Conservation (phyloP, 2,797 vertebrate species). For the Darevskia mixta region DNA sequence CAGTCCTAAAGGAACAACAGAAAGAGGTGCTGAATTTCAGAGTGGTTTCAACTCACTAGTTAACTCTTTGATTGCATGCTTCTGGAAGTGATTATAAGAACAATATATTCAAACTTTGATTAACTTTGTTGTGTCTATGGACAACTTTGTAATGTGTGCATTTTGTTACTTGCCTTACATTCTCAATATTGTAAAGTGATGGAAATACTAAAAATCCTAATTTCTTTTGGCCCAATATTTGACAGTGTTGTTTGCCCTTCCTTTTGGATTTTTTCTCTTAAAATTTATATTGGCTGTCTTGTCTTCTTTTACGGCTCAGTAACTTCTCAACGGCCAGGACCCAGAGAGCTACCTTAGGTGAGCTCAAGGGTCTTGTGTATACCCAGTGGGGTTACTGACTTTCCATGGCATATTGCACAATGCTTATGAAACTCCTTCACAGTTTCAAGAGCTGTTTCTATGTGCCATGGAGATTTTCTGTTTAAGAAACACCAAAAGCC, state of each 20-base stretch:
- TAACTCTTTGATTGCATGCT: background rate
- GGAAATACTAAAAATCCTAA: background rate
- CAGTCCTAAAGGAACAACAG: background rate
- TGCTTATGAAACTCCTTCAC: background rate
- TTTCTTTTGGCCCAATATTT: background rate
- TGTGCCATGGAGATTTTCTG: background rate
- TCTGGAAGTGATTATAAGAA: background rate
- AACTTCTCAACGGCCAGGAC: background rate
- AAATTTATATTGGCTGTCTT: background rate
- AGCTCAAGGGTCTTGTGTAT: background rate
- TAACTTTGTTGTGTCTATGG: background rate
- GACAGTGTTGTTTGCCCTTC: background rate
- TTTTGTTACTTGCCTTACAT: background rate
- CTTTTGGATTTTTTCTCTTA: background rate
- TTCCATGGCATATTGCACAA: background rate
- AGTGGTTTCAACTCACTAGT: background rate
- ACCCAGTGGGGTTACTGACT: background rate
- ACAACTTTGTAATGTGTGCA: background rate
- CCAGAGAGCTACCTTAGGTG: background rate
- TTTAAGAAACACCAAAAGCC: background rate
- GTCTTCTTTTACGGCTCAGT: background rate
- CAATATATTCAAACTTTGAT: background rate
- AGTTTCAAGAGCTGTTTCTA: background rate
- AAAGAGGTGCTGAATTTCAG: background rate
- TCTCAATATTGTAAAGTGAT: background rate